Percentiles rank a stretch among this genome's conserved stretches.
phyloP scores from a whole-genome alignment of 2,888 invertebrate genomes.

The Drosophila koepferae region DNA sequence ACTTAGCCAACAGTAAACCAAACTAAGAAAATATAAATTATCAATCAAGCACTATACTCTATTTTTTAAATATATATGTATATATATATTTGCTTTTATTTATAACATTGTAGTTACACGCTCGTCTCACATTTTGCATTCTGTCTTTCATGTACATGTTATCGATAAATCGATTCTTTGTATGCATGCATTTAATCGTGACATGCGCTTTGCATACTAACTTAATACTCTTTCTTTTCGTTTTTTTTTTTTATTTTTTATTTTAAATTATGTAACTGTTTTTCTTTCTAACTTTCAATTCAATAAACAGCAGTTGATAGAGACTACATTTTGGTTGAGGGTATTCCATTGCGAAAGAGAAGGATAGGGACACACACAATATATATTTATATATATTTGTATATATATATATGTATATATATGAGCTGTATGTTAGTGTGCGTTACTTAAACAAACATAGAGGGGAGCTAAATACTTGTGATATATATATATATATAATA shows the following conservation, averaged over 20 bases:
- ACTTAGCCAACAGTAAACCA: slow-evolving; percentile 1
- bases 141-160: slow-evolving; percentile 27
- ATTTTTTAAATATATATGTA: neutral
- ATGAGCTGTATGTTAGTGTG: slow-evolving; percentile 22
- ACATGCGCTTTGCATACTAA: slow-evolving; percentile 32
- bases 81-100: slow-evolving; percentile 43
- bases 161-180: slow-evolving; percentile 17
- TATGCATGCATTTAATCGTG: slow-evolving; percentile 31
- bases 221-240: slow-evolving; percentile 29
- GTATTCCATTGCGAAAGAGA: slow-evolving; percentile 5
- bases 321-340: slow-evolving; percentile 39
- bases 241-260: neutral
- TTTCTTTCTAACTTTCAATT: slow-evolving; percentile 32
- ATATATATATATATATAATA: slow-evolving; percentile 23
- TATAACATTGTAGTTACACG: slow-evolving; percentile 58
- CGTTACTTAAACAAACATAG: slow-evolving; percentile 49
- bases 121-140: slow-evolving; percentile 45
- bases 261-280: slow-evolving; percentile 12
- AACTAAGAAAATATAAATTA: slow-evolving; percentile 16
- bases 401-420: slow-evolving; percentile 3
- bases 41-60: slow-evolving; percentile 15
- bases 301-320: slow-evolving; percentile 54
- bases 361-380: slow-evolving; percentile 14
- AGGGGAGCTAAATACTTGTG: slow-evolving; percentile 50
- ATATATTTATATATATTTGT: slow-evolving; percentile 12